These are phyloP conservation scores for Ctenodactylus gundi DNA, from an alignment of 2,113 vertebrate genomes.

Conservation along the genomic window DNA sequence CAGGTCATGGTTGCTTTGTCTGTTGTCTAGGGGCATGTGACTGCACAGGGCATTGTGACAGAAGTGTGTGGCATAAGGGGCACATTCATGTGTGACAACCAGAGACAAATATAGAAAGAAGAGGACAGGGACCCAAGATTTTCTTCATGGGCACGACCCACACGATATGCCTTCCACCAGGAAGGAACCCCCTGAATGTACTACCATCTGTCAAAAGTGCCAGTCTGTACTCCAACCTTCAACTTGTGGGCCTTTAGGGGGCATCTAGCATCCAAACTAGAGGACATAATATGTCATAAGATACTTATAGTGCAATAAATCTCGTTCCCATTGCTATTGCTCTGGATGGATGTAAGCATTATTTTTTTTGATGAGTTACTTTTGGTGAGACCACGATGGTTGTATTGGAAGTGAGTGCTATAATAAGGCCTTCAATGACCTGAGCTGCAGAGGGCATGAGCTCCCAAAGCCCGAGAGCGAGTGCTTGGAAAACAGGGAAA, in stretches of 20 bases:
- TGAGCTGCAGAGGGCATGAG: neutral
- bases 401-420: neutral
- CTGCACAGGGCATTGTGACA: neutral
- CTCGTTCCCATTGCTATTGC: neutral
- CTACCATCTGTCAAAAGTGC: neutral
- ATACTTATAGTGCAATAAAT: neutral
- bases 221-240: neutral
- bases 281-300: neutral
- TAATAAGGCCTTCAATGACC: neutral
- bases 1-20: neutral
- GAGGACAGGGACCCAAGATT: neutral
- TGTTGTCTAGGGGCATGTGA: neutral
- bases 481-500: neutral
- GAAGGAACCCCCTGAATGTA: neutral
- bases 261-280: neutral
- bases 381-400: neutral
- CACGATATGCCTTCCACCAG: neutral
- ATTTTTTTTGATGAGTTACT: neutral
- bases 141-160: too few relatives aligned
- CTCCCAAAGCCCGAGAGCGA: neutral
- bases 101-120: neutral
- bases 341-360: neutral
- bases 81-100: fast-evolving
- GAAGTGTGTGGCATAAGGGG: neutral
- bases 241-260: too few relatives aligned